Evolutionary conservation across 1,140 invertebrate species (phyloP), one percentile per base, ranked within the genome.

Genomic region (Helicorthomorpha holstii): DNA sequence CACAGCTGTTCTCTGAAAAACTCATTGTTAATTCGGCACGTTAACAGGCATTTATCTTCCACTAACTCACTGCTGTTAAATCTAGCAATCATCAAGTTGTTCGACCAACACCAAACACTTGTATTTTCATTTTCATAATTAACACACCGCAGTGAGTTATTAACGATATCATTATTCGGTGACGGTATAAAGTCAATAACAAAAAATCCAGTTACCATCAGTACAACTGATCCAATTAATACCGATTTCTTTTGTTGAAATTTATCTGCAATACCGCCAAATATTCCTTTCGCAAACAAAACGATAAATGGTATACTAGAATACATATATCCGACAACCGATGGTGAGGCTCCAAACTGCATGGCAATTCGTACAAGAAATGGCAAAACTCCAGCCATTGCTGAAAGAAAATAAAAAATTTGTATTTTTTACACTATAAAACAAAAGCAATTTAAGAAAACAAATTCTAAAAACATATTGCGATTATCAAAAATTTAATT

Each of bases 341-440:
- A 55, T 2, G 59, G 53, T 1, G 64, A 60, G 7, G 67, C 57
- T 26, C 63, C 63, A 41, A 69, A 56, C 49, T 62, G 54, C 50
- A 59, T 62, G 50, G 62, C 65, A 55, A 62, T 64, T 1, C 67
- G 51, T 3, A 63, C 50, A n/a, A 69, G 57, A 54, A 64, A 70
- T 16, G 69, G 66, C 24, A 70, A 44, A 7, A 70, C 55, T 48
- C 59, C 62, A 24, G 64, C 64, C 44, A 66, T 49, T 49, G 49
- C 64, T 66, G 58, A 7, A 59, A 61, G 29, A 34, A 7, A 7
- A 34, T 7, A 34, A 7, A 16, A 34, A 34, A n/a, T n/a, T n/a
- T n/a, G n/a, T n/a, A n/a, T n/a, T n/a, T n/a, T n/a, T n/a, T n/a
- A n/a, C n/a, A n/a, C n/a, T n/a, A n/a, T n/a, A n/a, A n/a, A n/a